These are phyloP conservation scores for Parasteatoda lunata DNA, from an alignment of 2,888 invertebrate genomes.

Conservation along the genomic window DNA sequence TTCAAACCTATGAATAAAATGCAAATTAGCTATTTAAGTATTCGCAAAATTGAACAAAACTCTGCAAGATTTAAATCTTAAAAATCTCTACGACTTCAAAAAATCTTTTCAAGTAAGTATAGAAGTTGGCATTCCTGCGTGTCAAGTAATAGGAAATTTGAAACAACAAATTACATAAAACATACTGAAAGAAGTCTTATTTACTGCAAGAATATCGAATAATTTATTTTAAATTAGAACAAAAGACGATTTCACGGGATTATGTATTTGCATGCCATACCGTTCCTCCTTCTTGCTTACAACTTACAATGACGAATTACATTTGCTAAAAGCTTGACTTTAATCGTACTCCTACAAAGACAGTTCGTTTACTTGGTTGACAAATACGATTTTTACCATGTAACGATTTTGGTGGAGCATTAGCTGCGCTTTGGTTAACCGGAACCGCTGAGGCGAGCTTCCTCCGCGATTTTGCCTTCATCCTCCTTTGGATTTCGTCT, in stretches of 20 bases:
- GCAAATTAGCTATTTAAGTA: no score
- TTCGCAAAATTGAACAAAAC: no score
- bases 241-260: no score
- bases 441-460: conserved; percentile 36
- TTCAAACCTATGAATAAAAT: no score
- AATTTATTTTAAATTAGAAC: no score
- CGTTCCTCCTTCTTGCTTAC: not conserved
- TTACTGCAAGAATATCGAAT: no score
- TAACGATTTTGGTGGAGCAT: conserved; percentile 28
- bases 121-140: no score
- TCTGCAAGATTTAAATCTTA: no score
- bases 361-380: conserved; percentile 9
- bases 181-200: not conserved
- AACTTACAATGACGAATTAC: not conserved
- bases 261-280: not conserved
- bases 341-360: not conserved
- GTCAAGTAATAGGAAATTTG: no score
- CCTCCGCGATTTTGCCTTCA: conserved; percentile 1
- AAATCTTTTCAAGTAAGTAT: no score
- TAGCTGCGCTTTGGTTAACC: conserved; percentile 51
- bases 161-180: not conserved
- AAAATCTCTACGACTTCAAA: no score
- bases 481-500: conserved; percentile 16
- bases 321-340: not conserved
- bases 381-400: conserved; percentile 5